These are phyloP conservation scores for Drosophila sulfurigaster DNA, from an alignment of 1,140 invertebrate genomes.

Conservation along the genomic window DNA sequence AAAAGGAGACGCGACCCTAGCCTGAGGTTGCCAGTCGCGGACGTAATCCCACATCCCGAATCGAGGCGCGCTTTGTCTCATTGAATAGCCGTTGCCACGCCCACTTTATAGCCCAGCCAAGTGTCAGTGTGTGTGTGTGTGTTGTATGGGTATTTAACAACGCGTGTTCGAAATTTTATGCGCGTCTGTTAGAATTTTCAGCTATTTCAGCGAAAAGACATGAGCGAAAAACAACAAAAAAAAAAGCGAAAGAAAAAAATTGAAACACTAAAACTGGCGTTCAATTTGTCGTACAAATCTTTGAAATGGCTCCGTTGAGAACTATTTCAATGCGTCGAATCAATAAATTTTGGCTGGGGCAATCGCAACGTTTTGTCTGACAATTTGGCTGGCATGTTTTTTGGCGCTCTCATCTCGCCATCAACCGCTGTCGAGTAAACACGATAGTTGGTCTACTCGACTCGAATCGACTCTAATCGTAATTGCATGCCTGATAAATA, in stretches of 20 bases:
- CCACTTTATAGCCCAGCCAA: constrained; percentile 33
- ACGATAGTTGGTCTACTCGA: constrained; percentile 19
- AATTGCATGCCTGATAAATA: constrained; percentile 78
- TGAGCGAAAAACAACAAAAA: constrained; percentile 23
- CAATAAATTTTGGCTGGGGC: constrained; percentile 73
- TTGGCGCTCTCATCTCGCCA: constrained; percentile 33
- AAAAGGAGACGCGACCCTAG: constrained; percentile 6
- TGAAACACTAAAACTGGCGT: constrained; percentile 39
- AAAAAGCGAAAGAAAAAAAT: constrained; percentile 19
- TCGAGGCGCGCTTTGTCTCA: constrained; percentile 70
- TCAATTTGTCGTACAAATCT: constrained; percentile 83
- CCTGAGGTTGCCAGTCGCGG: constrained; percentile 28
- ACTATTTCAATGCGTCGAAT: constrained; percentile 84
- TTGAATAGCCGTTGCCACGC: constrained; percentile 68
- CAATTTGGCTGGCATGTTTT: constrained; percentile 69
- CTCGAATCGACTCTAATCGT: constrained; percentile 58
- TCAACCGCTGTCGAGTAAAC: not conserved
- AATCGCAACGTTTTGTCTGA: constrained; percentile 72
- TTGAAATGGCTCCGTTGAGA: constrained; percentile 80
- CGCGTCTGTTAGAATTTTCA: constrained; percentile 74
- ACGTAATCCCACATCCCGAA: constrained; percentile 45
- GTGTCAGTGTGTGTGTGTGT: constrained; percentile 34
- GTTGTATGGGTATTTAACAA: constrained; percentile 63
- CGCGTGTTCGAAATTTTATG: constrained; percentile 73
- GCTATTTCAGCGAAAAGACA: constrained; percentile 76